These are phyloP conservation scores for Falco columbarius DNA, from an alignment of 2,797 vertebrate species.

Conservation along the genomic window DNA sequence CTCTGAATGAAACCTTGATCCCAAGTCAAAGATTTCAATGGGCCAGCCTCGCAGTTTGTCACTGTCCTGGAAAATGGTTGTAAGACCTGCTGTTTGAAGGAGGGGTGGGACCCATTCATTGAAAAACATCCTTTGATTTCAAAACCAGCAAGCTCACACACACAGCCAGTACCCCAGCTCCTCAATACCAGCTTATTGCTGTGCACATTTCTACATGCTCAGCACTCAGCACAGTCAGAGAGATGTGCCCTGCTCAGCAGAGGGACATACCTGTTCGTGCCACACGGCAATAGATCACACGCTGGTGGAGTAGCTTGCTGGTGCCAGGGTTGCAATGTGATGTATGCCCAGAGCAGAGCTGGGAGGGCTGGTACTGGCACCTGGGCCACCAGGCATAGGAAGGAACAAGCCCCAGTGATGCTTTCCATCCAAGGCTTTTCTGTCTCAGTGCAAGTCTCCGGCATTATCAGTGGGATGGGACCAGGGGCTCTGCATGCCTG, in stretches of 20 bases:
- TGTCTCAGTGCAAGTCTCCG: background rate
- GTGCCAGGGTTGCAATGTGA: accelerated
- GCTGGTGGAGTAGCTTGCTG: background rate
- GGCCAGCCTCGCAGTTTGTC: background rate
- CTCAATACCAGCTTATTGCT: background rate
- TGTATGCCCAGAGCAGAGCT: accelerated
- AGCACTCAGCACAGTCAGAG: background rate
- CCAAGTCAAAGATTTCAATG: background rate
- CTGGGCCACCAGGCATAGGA: accelerated
- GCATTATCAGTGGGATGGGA: background rate
- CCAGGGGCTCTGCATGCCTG: accelerated
- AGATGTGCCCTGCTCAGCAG: background rate
- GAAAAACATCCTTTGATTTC: background rate
- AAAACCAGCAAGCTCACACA: accelerated
- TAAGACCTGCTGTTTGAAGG: background rate
- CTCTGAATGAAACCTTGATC: background rate
- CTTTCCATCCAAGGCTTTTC: background rate
- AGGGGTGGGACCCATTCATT: background rate
- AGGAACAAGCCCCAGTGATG: background rate
- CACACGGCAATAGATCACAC: background rate
- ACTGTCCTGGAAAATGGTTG: background rate
- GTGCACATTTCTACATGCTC: accelerated
- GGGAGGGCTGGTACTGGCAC: background rate
- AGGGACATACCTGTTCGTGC: background rate
- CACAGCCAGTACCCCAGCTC: background rate